Evolutionary conservation across 1,140 invertebrate genomes (phyloP).

Genomic region (Drosophila kohkoa): DNA sequence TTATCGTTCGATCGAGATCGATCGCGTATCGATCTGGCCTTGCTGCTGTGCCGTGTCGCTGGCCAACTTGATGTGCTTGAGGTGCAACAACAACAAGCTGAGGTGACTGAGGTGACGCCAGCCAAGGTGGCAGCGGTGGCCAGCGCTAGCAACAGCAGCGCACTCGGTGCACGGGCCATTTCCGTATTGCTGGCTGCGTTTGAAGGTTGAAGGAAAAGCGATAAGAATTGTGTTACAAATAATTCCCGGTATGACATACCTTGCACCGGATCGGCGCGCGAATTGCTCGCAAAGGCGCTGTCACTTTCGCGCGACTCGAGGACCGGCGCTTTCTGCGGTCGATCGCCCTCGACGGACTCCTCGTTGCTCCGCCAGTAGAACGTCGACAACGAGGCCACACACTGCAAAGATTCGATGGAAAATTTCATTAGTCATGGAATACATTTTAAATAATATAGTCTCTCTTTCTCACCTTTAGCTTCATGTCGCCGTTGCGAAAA

Average conservation of each 20-base stretch:
- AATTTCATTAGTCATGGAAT: background rate
- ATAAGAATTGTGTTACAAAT: constrained; percentile 85
- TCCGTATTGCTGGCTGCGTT: constrained; percentile 84
- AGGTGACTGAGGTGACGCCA: constrained; percentile 14
- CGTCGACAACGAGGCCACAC: constrained; percentile 89
- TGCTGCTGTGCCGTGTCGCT: constrained; percentile 44
- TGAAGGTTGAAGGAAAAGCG: constrained; percentile 81
- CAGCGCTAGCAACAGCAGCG: constrained; percentile 63
- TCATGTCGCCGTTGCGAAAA: constrained; percentile 89
- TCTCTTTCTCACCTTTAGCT: constrained; percentile 86
- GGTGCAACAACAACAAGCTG: background rate
- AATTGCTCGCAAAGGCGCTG: constrained; percentile 84
- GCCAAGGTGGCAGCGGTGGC: constrained; percentile 64
- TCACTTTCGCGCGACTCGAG: constrained; percentile 88
- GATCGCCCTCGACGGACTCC: constrained; percentile 89
- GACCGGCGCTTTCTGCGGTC: constrained; percentile 87
- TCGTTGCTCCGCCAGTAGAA: constrained; percentile 91
- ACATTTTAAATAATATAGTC: too few relatives aligned
- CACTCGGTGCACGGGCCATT: constrained; percentile 56
- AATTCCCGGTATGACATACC: constrained; percentile 85
- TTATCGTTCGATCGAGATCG: constrained; percentile 5
- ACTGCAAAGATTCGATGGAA: constrained; percentile 84
- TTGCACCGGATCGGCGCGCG: constrained; percentile 87
- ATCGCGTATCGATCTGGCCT: constrained; percentile 20
- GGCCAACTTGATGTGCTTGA: constrained; percentile 26